Conservation (phyloP, 1,140 invertebrate species). For the Melanaphis sacchari region DNA sequence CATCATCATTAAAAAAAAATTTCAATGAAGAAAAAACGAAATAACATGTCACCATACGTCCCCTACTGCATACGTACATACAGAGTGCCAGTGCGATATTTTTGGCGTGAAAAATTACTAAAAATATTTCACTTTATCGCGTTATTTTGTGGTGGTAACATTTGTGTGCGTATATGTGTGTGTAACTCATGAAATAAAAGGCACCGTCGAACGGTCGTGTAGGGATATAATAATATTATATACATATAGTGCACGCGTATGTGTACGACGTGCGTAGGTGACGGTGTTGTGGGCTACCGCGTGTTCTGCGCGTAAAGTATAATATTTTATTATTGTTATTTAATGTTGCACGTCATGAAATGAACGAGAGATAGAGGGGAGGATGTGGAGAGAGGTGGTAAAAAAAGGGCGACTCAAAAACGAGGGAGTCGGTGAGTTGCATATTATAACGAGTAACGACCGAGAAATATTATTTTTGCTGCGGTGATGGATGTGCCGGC, state of each 20-base stretch:
- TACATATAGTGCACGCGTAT: neutral
- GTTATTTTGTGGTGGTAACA: neutral
- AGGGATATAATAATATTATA: neutral
- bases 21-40: neutral
- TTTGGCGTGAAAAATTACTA: conserved; percentile 40
- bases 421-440: conserved; percentile 43
- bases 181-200: conserved; percentile 44
- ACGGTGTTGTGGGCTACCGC: neutral
- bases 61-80: neutral
- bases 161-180: neutral
- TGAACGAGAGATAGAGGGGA: neutral
- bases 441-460: conserved; percentile 45
- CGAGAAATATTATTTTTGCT: conserved; percentile 48
- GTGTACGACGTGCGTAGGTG: neutral
- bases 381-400: neutral
- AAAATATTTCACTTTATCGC: conserved; percentile 54
- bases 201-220: neutral
- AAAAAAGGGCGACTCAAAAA: conserved; percentile 46
- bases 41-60: neutral
- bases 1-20: conserved; percentile 33
- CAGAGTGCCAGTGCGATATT: neutral
- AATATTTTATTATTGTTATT: conserved; percentile 58
- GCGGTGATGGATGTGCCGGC: conserved; percentile 34
- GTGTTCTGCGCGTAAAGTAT: conserved; percentile 17
- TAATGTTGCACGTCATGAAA: conserved; percentile 54